Evolutionary conservation across 1,140 invertebrate species (phyloP).

Genomic region (Trichonephila clavata): DNA sequence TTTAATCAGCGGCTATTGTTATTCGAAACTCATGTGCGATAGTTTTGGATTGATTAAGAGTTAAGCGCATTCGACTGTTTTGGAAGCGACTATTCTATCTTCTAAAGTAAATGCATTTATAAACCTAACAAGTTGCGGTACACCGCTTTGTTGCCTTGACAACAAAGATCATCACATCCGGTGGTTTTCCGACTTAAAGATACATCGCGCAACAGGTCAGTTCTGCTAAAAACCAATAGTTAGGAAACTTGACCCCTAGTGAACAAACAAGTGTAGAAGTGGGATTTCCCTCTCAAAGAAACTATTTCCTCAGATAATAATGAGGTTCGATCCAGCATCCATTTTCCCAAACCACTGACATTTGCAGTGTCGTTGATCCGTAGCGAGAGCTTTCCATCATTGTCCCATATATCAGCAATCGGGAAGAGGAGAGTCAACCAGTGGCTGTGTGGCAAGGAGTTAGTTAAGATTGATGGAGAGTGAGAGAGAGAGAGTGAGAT

Average conservation of each 20-base stretch:
- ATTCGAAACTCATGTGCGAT: too few species aligned
- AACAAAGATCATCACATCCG: neutral
- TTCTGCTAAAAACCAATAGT: conserved; percentile 18
- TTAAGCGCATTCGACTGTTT: too few species aligned
- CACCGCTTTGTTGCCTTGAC: neutral
- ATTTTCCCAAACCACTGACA: conserved; percentile 27
- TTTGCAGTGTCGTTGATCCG: conserved; percentile 28
- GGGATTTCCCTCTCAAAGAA: conserved; percentile 3
- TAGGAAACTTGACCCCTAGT: conserved; percentile 1
- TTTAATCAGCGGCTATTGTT: too few species aligned
- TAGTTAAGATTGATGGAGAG: conserved; percentile 6
- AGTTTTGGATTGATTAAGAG: too few species aligned
- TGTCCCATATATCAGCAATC: conserved; percentile 26
- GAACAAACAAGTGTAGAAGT: neutral
- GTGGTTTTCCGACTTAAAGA: neutral
- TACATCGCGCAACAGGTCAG: neutral
- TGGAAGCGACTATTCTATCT: too few species aligned
- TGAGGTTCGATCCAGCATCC: neutral
- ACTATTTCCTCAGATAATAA: neutral
- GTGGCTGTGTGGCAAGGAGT: neutral
- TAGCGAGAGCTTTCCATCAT: neutral
- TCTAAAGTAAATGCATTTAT: neutral
- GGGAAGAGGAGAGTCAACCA: conserved; percentile 11
- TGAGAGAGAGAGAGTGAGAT: conserved; percentile 1
- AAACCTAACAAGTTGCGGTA: conserved; percentile 16